These are phyloP conservation scores for Drosophila rhopaloa DNA, from an alignment of 1,140 invertebrate species.

Conservation along the genomic window DNA sequence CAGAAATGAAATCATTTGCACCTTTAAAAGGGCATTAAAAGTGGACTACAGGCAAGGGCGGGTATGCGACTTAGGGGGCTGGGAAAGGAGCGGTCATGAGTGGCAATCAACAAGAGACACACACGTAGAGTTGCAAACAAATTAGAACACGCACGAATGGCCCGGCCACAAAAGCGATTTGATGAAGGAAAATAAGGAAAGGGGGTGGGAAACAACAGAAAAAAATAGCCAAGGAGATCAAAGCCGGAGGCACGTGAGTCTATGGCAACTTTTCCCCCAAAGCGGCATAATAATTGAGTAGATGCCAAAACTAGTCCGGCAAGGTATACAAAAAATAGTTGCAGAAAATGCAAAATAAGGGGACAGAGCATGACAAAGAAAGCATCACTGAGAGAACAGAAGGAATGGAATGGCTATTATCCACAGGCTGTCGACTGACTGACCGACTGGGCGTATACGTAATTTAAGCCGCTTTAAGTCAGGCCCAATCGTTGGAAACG, in stretches of 20 bases:
- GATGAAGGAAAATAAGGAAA: slow-evolving; percentile 28
- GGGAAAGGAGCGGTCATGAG: slow-evolving; percentile 12
- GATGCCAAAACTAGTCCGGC: slow-evolving; percentile 34
- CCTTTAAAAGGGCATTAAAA: slow-evolving; percentile 71
- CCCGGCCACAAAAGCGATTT: slow-evolving; percentile 73
- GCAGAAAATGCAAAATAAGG: slow-evolving; percentile 66
- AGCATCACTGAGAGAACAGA: background rate
- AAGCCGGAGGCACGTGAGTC: slow-evolving; percentile 45
- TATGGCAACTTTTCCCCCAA: slow-evolving; percentile 47
- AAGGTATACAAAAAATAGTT: slow-evolving; percentile 20
- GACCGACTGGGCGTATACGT: slow-evolving; percentile 63
- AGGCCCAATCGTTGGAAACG: slow-evolving; percentile 43
- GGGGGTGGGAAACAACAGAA: background rate
- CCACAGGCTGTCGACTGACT: slow-evolving; percentile 42
- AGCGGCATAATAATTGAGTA: slow-evolving; percentile 75
- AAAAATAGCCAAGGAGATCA: slow-evolving; percentile 13
- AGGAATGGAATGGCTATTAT: slow-evolving; percentile 45
- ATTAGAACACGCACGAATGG: slow-evolving; percentile 77
- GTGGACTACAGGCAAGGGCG: background rate
- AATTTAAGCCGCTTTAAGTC: slow-evolving; percentile 79
- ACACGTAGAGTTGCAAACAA: slow-evolving; percentile 46
- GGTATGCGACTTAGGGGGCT: background rate
- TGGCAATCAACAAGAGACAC: slow-evolving; percentile 59
- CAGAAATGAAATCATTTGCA: slow-evolving; percentile 64
- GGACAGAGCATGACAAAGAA: background rate